Evolutionary conservation across 2,113 vertebrate species (phyloP).

Genomic region (Theristicus caerulescens): DNA sequence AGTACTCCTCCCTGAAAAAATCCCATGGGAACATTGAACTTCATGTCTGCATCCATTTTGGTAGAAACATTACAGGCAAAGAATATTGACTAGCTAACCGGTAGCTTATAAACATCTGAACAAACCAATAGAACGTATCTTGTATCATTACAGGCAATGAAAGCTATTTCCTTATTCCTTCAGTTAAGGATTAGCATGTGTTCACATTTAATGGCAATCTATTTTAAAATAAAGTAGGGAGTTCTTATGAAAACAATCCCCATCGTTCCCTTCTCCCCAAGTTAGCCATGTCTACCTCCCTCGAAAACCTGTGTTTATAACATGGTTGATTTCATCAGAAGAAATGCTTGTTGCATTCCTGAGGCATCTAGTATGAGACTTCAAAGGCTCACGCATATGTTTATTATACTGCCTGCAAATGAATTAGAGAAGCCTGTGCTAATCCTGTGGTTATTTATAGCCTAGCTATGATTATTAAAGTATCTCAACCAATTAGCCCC

Average conservation of each 20-base stretch:
- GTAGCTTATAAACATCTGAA: not conserved
- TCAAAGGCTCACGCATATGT: not conserved
- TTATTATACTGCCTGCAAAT: not conserved
- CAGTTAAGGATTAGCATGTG: not conserved
- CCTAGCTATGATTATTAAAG: not conserved
- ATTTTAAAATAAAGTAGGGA: not conserved
- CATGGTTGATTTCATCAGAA: not conserved
- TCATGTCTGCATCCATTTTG: not conserved
- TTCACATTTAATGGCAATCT: not conserved
- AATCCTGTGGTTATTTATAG: not conserved
- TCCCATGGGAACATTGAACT: not conserved
- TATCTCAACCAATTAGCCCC: not conserved
- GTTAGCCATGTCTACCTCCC: not conserved
- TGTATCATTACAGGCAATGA: not conserved
- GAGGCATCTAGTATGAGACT: not conserved
- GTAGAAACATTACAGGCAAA: not conserved
- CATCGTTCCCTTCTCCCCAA: not conserved
- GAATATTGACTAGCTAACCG: not conserved
- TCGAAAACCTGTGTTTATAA: not conserved
- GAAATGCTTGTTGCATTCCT: not conserved
- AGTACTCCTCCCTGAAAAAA: not conserved
- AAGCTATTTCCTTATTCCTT: not conserved
- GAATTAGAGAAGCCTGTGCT: not conserved
- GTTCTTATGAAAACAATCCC: not conserved
- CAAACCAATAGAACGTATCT: not conserved